Conservation (phyloP, 2,113 vertebrate genomes). For the Oreamnos americanus region DNA sequence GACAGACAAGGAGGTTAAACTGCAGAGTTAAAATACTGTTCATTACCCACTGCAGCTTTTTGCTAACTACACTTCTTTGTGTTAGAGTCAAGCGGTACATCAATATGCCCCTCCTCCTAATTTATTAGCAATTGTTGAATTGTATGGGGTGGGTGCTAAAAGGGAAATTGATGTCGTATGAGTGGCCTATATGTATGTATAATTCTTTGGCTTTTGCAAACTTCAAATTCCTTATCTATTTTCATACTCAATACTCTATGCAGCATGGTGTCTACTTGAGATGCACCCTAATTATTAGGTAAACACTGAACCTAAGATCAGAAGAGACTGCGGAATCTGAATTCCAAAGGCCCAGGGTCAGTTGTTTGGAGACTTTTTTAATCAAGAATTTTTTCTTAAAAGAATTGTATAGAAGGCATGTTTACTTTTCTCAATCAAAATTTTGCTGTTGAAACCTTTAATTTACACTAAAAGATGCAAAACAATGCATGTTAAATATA, state of each 20-base stretch:
- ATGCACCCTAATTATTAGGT: conserved; percentile 62
- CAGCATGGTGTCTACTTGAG: conserved; percentile 49
- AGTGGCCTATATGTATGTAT: background rate
- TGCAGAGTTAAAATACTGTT: conserved; percentile 99
- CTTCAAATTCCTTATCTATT: conserved; percentile 74
- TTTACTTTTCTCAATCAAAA: conserved; percentile 20
- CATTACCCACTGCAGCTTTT: conserved; percentile 96
- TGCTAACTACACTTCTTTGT: conserved; percentile 98
- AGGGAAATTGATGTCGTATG: conserved; percentile 86
- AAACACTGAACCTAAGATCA: conserved; percentile 55
- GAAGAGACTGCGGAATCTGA: background rate
- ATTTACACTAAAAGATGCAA: conserved; percentile 25
- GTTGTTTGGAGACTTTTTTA: conserved; percentile 16
- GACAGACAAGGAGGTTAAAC: conserved; percentile 99
- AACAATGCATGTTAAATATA: conserved; percentile 53
- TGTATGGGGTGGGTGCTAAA: conserved; percentile 76
- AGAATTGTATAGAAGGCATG: background rate
- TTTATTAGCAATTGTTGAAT: conserved; percentile 96
- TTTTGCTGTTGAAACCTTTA: conserved; percentile 6
- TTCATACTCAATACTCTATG: conserved; percentile 58
- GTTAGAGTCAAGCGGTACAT: conserved; percentile 94
- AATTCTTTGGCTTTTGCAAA: conserved; percentile 66
- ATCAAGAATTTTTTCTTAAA: background rate
- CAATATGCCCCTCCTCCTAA: conserved; percentile 93
- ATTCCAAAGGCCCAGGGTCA: conserved; percentile 59